Percentiles rank a stretch among this genome's conserved stretches.
These are phyloP conservation scores for Lydus trimaculatus DNA, from an alignment of 2,888 invertebrate genomes.

Conservation along the genomic window DNA sequence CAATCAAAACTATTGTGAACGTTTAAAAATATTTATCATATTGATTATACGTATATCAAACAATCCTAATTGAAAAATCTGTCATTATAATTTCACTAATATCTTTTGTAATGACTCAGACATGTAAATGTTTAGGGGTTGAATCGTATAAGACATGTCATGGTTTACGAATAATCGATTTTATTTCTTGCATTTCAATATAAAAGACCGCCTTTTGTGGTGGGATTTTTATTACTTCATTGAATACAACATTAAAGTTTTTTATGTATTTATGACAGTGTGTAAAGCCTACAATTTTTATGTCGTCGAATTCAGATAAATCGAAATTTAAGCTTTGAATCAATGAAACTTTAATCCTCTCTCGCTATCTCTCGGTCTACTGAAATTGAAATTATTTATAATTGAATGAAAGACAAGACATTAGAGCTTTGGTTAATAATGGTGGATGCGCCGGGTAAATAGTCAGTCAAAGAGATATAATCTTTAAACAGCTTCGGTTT, in stretches of 20 bases:
- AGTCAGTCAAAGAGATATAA: not conserved
- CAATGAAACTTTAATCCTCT: not conserved
- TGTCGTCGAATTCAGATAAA: slow-evolving; percentile 6
- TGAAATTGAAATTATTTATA: not conserved
- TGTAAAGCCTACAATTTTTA: slow-evolving; percentile 31
- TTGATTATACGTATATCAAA: slow-evolving; percentile 21
- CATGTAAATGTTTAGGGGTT: slow-evolving; percentile 30
- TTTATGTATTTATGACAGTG: slow-evolving; percentile 32
- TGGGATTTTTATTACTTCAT: slow-evolving; percentile 38
- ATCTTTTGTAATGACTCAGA: slow-evolving; percentile 32
- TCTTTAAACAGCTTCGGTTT: not conserved
- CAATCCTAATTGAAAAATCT: slow-evolving; percentile 17
- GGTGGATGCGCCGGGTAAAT: not conserved
- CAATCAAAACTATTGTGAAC: not conserved
- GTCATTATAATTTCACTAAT: slow-evolving; percentile 28
- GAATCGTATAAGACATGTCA: slow-evolving; percentile 19
- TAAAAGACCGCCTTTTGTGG: slow-evolving; percentile 37
- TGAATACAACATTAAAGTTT: slow-evolving; percentile 33
- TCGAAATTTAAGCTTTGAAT: not conserved
- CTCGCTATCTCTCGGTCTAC: not conserved
- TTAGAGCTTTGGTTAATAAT: not conserved
- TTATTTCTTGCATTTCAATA: slow-evolving; percentile 33
- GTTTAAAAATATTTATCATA: slow-evolving; percentile 14
- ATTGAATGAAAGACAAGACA: not conserved
- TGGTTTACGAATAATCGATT: slow-evolving; percentile 34